These are phyloP conservation scores for Athalia cordata DNA, from an alignment of 2,888 invertebrate species.

Conservation along the genomic window DNA sequence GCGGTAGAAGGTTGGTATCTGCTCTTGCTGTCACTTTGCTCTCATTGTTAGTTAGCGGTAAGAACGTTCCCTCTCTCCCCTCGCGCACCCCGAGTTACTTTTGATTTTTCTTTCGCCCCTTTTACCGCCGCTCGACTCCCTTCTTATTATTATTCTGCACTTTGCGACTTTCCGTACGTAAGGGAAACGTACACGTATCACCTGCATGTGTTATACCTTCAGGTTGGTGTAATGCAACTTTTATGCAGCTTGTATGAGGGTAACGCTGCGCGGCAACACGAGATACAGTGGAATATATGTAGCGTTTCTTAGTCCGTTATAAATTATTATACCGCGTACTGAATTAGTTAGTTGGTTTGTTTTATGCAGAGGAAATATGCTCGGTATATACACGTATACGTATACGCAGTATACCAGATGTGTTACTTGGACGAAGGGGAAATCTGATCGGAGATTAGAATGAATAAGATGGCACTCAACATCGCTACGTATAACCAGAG, in stretches of 20 bases:
- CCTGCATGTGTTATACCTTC: conserved; percentile 9
- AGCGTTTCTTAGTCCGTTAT: conserved; percentile 15
- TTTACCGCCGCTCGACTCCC: not conserved
- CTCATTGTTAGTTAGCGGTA: conserved; percentile 22
- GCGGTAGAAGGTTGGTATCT: conserved; percentile 26
- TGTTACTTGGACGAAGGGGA: not conserved
- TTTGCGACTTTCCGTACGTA: conserved; percentile 40
- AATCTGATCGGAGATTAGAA: conserved; percentile 8
- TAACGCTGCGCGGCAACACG: too few species aligned
- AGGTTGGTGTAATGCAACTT: too few species aligned
- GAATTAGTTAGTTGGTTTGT: not conserved
- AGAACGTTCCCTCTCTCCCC: not conserved
- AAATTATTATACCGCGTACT: conserved; percentile 11
- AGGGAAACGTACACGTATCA: conserved; percentile 31
- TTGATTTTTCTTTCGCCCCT: not conserved
- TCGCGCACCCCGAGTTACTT: not conserved
- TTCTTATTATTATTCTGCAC: not conserved
- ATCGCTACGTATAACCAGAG: not conserved
- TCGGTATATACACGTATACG: not conserved
- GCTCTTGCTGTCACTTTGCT: conserved; percentile 33
- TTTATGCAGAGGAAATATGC: too few species aligned
- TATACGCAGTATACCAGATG: not conserved
- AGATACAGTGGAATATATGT: not conserved
- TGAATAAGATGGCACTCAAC: conserved; percentile 7
- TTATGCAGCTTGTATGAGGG: too few species aligned